Evolutionary conservation across 30 jellyfish, hydroid and myxozoan genomes (phyloP), one percentile per base, ranked within the genome.

Genomic region (Clytia hemisphaerica): DNA sequence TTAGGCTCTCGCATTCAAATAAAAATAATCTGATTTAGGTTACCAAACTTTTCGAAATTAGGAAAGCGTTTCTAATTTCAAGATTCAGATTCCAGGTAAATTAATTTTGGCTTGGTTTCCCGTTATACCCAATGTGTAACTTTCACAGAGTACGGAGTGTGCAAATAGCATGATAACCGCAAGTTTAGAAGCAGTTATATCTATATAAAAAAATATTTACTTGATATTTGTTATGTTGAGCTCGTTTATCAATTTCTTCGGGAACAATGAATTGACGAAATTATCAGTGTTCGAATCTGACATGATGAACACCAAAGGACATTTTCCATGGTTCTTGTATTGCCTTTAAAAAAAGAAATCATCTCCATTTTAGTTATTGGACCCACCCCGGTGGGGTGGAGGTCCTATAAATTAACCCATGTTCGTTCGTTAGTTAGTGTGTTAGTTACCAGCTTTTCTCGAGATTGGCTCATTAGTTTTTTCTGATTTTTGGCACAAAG

Each of bases 221-320:
- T 89, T 88, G 38, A 88, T 88, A 48, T 68, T 58, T 0, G 74
- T 54, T 29, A 88, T 75, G 7, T 61, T 46, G n/a, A 88, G 77
- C 37, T 78, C 94, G 37, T 45, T 30, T 69, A 66, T 88, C 51
- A 79, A 44, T 38, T 76, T 75, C 54, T 74, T 74, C 34, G 94
- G 97, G 62, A 88, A 75, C 22, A 88, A 29, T 2, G 76, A 18
- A 58, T 88, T 54, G n/a, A 88, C 88, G 24, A 76, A 61, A 24
- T 65, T 71, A 36, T 79, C 94, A 4, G 92, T 77, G 22, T 51
- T 50, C 67, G 88, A 69, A 46, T 88, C 97, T 5, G 97, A 88
- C 42, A 80, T 58, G 6, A 88, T 64, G 51, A 88, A 78, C 3
- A 88, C 88, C 27, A 88, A 57, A 22, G 97, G 97, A 38, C 57